A percentile compares a stretch with the other conserved stretches of the same genome.
Conservation (phyloP, 2,113 vertebrate genomes). For the Rhinichthys klamathensis region DNA sequence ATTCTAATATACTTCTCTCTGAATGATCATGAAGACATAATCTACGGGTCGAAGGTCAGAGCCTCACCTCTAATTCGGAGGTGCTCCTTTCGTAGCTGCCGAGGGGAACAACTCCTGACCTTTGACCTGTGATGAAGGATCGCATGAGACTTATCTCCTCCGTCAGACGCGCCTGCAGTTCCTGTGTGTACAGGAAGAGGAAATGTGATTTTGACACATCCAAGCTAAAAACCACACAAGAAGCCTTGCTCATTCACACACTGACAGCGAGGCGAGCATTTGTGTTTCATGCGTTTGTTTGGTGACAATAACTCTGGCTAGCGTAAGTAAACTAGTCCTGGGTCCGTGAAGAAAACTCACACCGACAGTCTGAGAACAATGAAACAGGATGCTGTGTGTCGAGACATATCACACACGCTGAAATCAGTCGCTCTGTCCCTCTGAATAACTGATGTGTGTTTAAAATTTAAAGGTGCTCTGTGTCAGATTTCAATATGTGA, state of each 20-base stretch:
- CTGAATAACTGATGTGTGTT: conserved; percentile 1
- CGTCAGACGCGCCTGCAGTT: conserved; percentile 84
- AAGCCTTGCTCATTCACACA: not conserved
- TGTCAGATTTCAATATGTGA: not conserved
- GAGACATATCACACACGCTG: not conserved
- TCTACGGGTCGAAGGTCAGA: not conserved
- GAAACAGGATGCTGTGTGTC: conserved; percentile 46
- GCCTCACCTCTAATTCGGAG: conserved; percentile 85
- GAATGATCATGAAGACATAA: not conserved
- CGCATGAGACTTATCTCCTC: conserved; percentile 90
- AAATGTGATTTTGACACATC: not conserved
- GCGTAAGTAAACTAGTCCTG: not conserved
- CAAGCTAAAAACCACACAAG: not conserved
- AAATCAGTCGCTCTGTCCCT: not conserved
- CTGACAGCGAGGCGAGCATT: not conserved
- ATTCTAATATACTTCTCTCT: not conserved
- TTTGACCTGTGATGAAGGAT: conserved; percentile 82
- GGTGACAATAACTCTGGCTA: not conserved
- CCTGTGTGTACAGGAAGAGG: conserved; percentile 71
- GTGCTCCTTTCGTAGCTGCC: conserved; percentile 73
- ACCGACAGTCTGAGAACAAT: conserved; percentile 5
- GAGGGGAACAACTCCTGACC: conserved; percentile 63
- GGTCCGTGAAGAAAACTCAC: not conserved
- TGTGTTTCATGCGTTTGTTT: not conserved
- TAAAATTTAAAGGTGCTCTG: not conserved